phyloP scores from a whole-genome alignment of 2,797 vertebrate species.

The Liparis tanakae region DNA sequence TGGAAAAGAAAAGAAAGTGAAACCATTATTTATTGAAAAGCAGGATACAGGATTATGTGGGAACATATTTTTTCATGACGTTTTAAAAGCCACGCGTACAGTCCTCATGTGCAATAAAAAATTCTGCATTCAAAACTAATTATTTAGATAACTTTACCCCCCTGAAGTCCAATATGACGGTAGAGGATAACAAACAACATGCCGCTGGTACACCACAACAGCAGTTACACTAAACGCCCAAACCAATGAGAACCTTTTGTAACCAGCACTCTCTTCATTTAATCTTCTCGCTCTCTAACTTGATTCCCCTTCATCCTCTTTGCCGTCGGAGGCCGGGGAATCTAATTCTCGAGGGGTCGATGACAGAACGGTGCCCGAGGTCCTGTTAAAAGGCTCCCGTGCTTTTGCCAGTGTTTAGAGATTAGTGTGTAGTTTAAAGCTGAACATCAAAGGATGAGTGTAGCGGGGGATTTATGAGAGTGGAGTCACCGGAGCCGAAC shows the following conservation, averaged over 20 bases:
- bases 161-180: slow-evolving; percentile 21
- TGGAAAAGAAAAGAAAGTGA: neutral
- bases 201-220: slow-evolving; percentile 28
- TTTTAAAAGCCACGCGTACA: neutral
- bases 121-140: neutral
- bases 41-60: neutral
- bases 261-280: slow-evolving; percentile 72
- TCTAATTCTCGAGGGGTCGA: slow-evolving; percentile 81
- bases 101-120: neutral
- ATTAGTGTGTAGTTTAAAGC: slow-evolving; percentile 45
- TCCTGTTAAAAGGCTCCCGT: slow-evolving; percentile 66
- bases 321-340: slow-evolving; percentile 78
- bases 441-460: slow-evolving; percentile 42
- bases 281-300: slow-evolving; percentile 79
- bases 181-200: slow-evolving; percentile 28
- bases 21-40: neutral
- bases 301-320: slow-evolving; percentile 79
- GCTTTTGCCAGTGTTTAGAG: slow-evolving; percentile 38
- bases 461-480: slow-evolving; percentile 45
- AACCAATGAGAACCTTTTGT: slow-evolving; percentile 46
- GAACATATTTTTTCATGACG: neutral
- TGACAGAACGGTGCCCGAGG: slow-evolving; percentile 78
- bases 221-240: slow-evolving; percentile 45
- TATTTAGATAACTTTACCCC: neutral
- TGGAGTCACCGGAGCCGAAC: slow-evolving; percentile 18